Evolutionary conservation across 2,113 vertebrate genomes (phyloP).

Genomic region (Rhinolophus sinicus): DNA sequence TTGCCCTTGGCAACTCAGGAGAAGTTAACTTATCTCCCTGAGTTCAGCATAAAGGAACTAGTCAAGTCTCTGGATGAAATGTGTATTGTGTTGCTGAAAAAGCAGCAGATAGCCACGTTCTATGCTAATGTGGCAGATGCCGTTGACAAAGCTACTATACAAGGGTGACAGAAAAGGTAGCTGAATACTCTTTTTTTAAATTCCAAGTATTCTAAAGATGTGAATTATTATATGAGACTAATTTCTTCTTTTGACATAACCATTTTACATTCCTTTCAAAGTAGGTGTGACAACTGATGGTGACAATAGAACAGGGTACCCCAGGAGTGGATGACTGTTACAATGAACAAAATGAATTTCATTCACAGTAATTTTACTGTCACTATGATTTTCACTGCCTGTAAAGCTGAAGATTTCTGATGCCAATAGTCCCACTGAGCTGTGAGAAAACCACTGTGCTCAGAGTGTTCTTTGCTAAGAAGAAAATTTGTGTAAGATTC

Average conservation of each 20-base stretch:
- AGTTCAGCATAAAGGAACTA: constrained; percentile 51
- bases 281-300: not conserved
- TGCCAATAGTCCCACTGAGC: not conserved
- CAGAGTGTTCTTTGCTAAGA: not conserved
- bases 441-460: not conserved
- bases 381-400: not conserved
- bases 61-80: constrained; percentile 12
- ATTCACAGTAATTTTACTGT: constrained; percentile 34
- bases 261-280: constrained; percentile 44
- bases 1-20: constrained; percentile 71
- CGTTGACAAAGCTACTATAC: constrained; percentile 44
- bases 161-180: not conserved
- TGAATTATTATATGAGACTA: not conserved
- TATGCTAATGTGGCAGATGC: constrained; percentile 24
- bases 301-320: not conserved
- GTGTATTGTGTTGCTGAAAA: constrained; percentile 42
- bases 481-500: not conserved
- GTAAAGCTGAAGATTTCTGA: not conserved
- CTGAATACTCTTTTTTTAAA: not conserved
- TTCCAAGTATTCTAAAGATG: constrained; percentile 22
- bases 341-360: constrained; percentile 27
- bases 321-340: not conserved
- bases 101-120: constrained; percentile 24
- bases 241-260: constrained; percentile 39
- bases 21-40: constrained; percentile 57